Percentiles rank a stretch among this genome's conserved stretches.
Evolutionary conservation across 1,140 invertebrate genomes (phyloP).

Genomic region (Ptiloglossa arizonensis): DNA sequence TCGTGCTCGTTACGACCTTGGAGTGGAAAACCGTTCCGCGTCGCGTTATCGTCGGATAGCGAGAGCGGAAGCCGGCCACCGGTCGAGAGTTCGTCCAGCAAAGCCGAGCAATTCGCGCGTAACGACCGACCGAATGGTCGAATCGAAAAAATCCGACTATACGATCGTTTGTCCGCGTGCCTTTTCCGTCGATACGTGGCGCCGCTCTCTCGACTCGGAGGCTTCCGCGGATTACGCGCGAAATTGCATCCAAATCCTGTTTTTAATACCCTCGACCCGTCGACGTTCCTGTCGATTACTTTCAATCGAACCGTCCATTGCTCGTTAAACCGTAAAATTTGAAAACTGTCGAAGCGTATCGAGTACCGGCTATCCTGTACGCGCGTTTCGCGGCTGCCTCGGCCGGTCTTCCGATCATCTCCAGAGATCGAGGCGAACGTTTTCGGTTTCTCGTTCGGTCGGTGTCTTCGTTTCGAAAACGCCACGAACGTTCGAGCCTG

Average conservation of each 20-base stretch:
- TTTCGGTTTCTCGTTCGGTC: no score
- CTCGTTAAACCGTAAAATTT: constrained; percentile 54
- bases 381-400: not conserved
- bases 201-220: constrained; percentile 11
- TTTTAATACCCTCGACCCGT: constrained; percentile 62
- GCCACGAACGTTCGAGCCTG: no score
- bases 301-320: constrained; percentile 57
- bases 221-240: constrained; percentile 41
- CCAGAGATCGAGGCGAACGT: no score
- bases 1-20: not conserved
- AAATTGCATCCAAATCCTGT: constrained; percentile 50
- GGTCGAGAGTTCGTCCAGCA: not conserved
- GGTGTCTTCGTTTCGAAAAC: no score
- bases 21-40: not conserved
- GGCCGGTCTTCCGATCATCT: no score
- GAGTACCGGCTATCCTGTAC: constrained; percentile 12
- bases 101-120: constrained; percentile 27
- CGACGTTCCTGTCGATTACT: constrained; percentile 61
- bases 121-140: constrained; percentile 7
- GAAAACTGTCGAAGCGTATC: constrained; percentile 59
- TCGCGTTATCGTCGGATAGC: not conserved
- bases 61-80: not conserved
- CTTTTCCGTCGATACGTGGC: constrained; percentile 31
- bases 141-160: constrained; percentile 22
- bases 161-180: constrained; percentile 8